Percentiles rank a stretch among this genome's conserved stretches.
Conservation (phyloP, 2,797 vertebrate species). For the Darevskia nairensis region DNA sequence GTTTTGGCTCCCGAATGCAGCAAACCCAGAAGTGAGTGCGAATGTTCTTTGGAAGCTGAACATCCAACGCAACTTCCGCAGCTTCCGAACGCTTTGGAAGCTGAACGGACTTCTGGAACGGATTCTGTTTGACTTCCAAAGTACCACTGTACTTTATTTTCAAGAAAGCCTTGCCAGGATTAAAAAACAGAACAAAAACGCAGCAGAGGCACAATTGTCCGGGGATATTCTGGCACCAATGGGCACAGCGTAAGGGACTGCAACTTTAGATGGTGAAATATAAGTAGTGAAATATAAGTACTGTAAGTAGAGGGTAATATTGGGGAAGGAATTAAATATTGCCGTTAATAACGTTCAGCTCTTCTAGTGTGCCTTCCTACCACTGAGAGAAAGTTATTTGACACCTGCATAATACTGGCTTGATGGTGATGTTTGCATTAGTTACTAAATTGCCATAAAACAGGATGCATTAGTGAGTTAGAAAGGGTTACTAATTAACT, state of each 20-base stretch:
- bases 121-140: too few species aligned
- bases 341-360: not conserved
- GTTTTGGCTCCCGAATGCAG: too few species aligned
- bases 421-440: not conserved
- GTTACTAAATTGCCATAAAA: conserved; percentile 7
- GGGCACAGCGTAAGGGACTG: not conserved
- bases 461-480: conserved; percentile 1
- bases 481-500: not conserved
- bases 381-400: not conserved
- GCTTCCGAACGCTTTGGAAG: too few species aligned
- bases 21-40: too few species aligned
- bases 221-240: not conserved
- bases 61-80: too few species aligned
- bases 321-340: not conserved
- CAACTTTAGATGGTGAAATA: not conserved
- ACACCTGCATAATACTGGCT: not conserved
- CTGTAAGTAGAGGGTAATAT: not conserved
- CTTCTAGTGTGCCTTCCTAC: not conserved
- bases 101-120: too few species aligned
- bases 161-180: not conserved
- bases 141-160: not conserved
- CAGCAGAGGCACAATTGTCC: not conserved
- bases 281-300: not conserved
- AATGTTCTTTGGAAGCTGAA: too few species aligned
- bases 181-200: not conserved